Percentiles rank a stretch among this genome's conserved stretches.
Conservation (phyloP, 2,797 vertebrate species). For the Channallabes apus region DNA sequence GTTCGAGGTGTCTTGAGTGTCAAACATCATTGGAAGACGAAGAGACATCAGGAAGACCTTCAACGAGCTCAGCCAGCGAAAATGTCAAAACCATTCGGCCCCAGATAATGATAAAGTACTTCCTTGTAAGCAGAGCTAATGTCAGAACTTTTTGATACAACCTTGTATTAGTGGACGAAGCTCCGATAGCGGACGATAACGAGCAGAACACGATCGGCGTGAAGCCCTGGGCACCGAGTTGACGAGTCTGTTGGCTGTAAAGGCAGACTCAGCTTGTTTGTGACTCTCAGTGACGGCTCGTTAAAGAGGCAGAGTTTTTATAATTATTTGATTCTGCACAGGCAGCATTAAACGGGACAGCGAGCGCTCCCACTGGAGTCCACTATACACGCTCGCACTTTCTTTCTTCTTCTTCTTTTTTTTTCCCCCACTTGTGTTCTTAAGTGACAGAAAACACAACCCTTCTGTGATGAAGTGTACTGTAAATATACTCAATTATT, state of each 20-base stretch:
- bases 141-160: too few species aligned
- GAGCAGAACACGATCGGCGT: not conserved
- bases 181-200: not conserved
- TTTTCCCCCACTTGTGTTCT: not conserved
- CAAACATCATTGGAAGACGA: too few species aligned
- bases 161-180: not conserved
- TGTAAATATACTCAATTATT: not conserved
- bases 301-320: slow-evolving; percentile 11
- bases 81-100: too few species aligned
- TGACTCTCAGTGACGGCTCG: not conserved
- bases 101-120: too few species aligned
- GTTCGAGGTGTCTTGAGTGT: too few species aligned
- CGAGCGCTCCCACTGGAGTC: not conserved
- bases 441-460: not conserved
- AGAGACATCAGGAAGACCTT: too few species aligned
- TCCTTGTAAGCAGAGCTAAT: too few species aligned
- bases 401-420: not conserved
- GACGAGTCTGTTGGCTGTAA: not conserved
- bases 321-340: not conserved
- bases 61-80: too few species aligned
- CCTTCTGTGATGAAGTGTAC: not conserved
- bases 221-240: not conserved
- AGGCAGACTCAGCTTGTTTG: not conserved
- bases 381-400: not conserved
- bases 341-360: not conserved